Percentiles rank a stretch among this genome's conserved stretches.
These are phyloP conservation scores for Poecilobothrus nobilitatus DNA, from an alignment of 2,888 invertebrate genomes.

Conservation along the genomic window DNA sequence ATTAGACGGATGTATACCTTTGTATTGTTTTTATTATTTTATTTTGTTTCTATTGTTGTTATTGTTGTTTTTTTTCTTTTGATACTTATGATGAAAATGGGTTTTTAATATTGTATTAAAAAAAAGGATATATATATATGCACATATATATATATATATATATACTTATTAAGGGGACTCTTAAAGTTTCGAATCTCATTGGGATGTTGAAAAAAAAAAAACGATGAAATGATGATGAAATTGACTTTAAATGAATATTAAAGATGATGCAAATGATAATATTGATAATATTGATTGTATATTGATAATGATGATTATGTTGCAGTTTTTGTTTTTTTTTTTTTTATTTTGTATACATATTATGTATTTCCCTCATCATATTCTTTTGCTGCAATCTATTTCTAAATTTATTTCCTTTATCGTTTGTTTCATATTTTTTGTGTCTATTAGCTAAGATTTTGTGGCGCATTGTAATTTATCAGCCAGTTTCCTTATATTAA, in stretches of 20 bases:
- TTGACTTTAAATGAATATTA: constrained; percentile 4
- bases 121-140: too few species aligned
- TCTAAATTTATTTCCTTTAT: not conserved
- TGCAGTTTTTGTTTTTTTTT: not conserved
- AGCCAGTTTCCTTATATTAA: not conserved
- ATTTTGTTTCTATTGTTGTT: not conserved
- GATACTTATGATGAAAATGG: not conserved
- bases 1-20: not conserved
- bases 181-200: too few species aligned
- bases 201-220: not conserved
- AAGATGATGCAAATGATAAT: not conserved
- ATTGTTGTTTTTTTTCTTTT: not conserved
- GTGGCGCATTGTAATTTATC: not conserved
- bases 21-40: not conserved
- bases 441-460: not conserved
- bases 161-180: too few species aligned
- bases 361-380: not conserved
- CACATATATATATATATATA: too few species aligned
- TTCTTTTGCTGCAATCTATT: too few species aligned
- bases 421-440: not conserved
- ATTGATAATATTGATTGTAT: not conserved
- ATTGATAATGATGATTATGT: too few species aligned
- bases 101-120: not conserved
- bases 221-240: not conserved
- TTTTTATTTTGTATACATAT: too few species aligned